Evolutionary conservation across 2,113 vertebrate species (phyloP).

Genomic region (Uropsilus gracilis): DNA sequence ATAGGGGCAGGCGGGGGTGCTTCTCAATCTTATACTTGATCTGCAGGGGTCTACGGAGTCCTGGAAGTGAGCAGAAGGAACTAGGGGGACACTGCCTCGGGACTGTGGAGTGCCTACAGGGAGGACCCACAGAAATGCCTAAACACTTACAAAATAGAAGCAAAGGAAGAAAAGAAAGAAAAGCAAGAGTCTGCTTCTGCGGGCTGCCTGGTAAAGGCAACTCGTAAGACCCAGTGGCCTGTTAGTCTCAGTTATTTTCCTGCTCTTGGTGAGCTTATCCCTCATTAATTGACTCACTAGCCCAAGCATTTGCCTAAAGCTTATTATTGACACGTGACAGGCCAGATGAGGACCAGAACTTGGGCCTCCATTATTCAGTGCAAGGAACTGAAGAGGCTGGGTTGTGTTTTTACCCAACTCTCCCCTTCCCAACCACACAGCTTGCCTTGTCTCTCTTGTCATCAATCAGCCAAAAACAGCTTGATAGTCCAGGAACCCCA

Average conservation of each 20-base stretch:
- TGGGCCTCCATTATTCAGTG: not conserved
- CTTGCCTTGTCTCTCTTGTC: fast-evolving
- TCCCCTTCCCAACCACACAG: not conserved
- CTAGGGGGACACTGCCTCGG: not conserved
- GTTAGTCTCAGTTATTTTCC: not conserved
- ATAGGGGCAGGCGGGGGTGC: no score
- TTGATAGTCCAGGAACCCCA: not conserved
- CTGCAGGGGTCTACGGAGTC: not conserved
- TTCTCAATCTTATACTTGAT: not conserved
- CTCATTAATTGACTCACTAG: not conserved
- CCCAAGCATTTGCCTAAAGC: not conserved
- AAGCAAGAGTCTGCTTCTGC: not conserved
- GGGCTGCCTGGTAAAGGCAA: not conserved
- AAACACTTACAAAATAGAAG: not conserved
- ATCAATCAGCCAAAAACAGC: not conserved
- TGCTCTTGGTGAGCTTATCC: not conserved
- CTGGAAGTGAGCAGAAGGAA: no score
- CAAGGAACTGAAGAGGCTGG: not conserved
- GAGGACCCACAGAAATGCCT: not conserved
- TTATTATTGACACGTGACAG: not conserved
- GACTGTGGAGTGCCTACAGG: not conserved
- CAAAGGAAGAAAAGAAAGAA: not conserved
- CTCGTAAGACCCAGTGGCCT: not conserved
- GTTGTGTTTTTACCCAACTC: not conserved
- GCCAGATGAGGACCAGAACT: not conserved